Evolutionary conservation across 2,888 invertebrate genomes (phyloP).

Genomic region (Meteorus colon): DNA sequence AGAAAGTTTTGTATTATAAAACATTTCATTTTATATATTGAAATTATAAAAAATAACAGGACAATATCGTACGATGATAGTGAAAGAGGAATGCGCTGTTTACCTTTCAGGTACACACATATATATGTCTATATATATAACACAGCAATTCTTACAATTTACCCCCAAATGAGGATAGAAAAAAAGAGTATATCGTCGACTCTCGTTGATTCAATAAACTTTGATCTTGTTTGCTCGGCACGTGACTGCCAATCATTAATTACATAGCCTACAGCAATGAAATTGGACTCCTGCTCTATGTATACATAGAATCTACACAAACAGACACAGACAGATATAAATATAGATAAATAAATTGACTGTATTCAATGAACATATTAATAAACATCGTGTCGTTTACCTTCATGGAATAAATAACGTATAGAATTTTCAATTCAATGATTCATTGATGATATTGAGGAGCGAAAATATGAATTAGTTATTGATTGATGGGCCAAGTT

Average conservation of each 20-base stretch:
- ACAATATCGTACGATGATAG: neutral
- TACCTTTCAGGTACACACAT: neutral
- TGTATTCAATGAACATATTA: no score
- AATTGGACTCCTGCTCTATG: constrained; percentile 24
- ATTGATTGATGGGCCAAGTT: no score
- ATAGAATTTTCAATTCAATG: no score
- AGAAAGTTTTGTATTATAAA: no score
- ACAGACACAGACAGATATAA: neutral
- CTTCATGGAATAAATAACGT: no score
- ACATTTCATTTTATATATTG: no score
- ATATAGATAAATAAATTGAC: neutral
- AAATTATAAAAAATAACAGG: no score
- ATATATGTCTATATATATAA: neutral
- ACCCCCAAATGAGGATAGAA: constrained; percentile 44
- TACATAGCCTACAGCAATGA: constrained; percentile 34
- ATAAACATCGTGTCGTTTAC: no score
- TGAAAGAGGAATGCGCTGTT: neutral
- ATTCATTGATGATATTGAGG: no score
- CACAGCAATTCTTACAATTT: constrained; percentile 1
- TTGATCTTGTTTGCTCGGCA: constrained; percentile 66
- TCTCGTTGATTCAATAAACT: constrained; percentile 60
- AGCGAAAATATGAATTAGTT: no score
- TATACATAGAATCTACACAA: neutral
- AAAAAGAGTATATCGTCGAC: constrained; percentile 45
- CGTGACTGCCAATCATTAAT: constrained; percentile 64